These are phyloP conservation scores for Netelia virgata DNA, from an alignment of 2,888 invertebrate genomes.

Conservation along the genomic window DNA sequence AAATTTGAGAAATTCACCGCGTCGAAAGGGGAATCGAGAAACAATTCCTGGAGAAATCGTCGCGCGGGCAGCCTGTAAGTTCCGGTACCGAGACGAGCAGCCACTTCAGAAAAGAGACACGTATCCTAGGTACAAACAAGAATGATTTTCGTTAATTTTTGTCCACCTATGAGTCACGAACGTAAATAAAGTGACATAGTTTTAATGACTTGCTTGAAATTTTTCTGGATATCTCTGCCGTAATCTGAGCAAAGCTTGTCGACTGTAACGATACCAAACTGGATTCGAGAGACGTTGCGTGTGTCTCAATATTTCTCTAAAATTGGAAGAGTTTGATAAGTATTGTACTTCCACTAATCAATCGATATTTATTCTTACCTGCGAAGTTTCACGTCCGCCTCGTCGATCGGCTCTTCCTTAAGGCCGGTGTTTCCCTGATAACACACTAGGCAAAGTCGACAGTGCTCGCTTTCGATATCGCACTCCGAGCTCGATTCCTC, in stretches of 20 bases:
- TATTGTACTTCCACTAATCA: conserved; percentile 4
- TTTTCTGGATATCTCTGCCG: conserved; percentile 91
- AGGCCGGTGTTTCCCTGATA: conserved; percentile 72
- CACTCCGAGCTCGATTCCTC: conserved; percentile 80
- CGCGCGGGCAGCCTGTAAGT: conserved; percentile 94
- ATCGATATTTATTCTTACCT: conserved; percentile 73
- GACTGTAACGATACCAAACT: conserved; percentile 92
- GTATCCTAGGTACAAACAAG: conserved; percentile 87
- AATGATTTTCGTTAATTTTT: neutral
- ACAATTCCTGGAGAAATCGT: conserved; percentile 96
- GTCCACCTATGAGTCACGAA: neutral
- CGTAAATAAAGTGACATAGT: neutral
- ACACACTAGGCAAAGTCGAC: conserved; percentile 80
- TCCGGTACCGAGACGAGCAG: conserved; percentile 91
- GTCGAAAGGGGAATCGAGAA: conserved; percentile 93
- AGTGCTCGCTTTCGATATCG: conserved; percentile 77
- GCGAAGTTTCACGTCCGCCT: conserved; percentile 76
- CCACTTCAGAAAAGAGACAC: conserved; percentile 97
- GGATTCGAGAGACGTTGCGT: conserved; percentile 92
- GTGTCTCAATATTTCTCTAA: conserved; percentile 88
- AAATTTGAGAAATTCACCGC: conserved; percentile 81
- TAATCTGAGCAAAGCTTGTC: conserved; percentile 91
- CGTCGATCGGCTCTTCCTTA: conserved; percentile 71
- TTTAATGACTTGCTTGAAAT: conserved; percentile 85
- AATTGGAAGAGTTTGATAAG: conserved; percentile 32